Evolutionary conservation across 2,888 invertebrate species (phyloP), one percentile per base, ranked within the genome.

Genomic region (Eupithecia subfuscata): DNA sequence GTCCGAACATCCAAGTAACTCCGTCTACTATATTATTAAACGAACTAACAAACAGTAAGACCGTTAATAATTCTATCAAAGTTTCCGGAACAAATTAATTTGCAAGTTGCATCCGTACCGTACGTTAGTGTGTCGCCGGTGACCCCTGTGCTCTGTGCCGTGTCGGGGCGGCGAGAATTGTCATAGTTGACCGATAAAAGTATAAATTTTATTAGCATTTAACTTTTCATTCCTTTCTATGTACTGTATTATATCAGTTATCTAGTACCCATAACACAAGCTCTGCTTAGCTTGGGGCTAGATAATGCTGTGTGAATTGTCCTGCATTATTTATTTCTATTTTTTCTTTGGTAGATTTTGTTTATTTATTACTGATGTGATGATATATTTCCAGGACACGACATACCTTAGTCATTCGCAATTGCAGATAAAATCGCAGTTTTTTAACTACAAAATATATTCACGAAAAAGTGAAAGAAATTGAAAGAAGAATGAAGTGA

Each of bases 1-100:
- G 43, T 56, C n/a, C 34, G n/a, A 70, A 30, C 43, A 22, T 56
- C 48, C 56, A 16, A 70, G 75, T 63, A 78, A 79, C 74, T 76
- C 74, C 45, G 71, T 64, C 60, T 70, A 37, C 25, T 64, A 34
- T 70, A 69, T 76, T 77, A 79, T 80, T 79, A 79, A 77, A 77
- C 77, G 75, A 79, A 77, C 77, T 81, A 73, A 73, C 71, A 73
- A 76, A 80, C 78, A 78, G 75, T 75, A 76, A 73, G 75, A 69
- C 74, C 77, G 75, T 81, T 75, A 75, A 79, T 75, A 74, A 77
- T 80, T 78, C 78, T 78, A 78, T 80, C 76, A 74, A 68, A 79
- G 71, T 78, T 70, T 78, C 76, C 30, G 52, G 79, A 74, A 81
- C 81, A 78, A 79, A 80, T 82, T 80, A 81, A 80, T 82, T 82